Base-by-base conservation (phyloP, 1,140 invertebrate genomes). In the Dinothrombium tinctorium region DNA sequence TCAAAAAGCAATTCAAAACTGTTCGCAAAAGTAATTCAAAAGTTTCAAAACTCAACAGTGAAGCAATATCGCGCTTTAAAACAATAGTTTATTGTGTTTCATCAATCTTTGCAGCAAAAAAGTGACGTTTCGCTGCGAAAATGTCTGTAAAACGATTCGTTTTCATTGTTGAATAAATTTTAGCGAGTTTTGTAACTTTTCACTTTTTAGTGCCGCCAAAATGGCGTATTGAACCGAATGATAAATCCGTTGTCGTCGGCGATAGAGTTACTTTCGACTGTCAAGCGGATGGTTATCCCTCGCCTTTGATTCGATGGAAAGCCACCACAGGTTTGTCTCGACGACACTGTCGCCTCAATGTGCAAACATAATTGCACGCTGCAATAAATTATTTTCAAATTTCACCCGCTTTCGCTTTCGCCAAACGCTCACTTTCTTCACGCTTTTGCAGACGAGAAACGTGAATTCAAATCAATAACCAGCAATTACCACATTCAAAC, bases 201-300 rank as follows among this genome's bases (percentile, higher is more conserved):
- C 20, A n/a, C n/a, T n/a, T n/a, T 44, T 20, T 31, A 50, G 62
- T 63, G 22, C 59, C 60, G 4, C 60, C 61, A 24, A 51, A 50
- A 8, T 64, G 62, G 62, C 47, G 54, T 4, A 51, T 54, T 24
- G 57, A 61, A 38, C 62, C 62, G 1, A 47, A 52, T 15, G 58
- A 64, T 44, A 38, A 46, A 48, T 50, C 49, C 6, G 47, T 41
- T n/a, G 36, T 50, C 0, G 41, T 48, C 43, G 47, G 49, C 6
- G 46, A 50, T 2, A 37, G 19, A 25, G 29, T 40, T 6, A 29
- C 22, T 15, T 42, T 49, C 7, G 44, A 42, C n/a, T 49, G 48
- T 31, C n/a, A n/a, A 15, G 43, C 43, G 7, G 43, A 43, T 21
- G 45, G 48, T n/a, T 38, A 20, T 17, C 48, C 48, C 5, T n/a